Base-by-base conservation (phyloP, 2,113 vertebrate genomes). In the Addax nasomaculatus region DNA sequence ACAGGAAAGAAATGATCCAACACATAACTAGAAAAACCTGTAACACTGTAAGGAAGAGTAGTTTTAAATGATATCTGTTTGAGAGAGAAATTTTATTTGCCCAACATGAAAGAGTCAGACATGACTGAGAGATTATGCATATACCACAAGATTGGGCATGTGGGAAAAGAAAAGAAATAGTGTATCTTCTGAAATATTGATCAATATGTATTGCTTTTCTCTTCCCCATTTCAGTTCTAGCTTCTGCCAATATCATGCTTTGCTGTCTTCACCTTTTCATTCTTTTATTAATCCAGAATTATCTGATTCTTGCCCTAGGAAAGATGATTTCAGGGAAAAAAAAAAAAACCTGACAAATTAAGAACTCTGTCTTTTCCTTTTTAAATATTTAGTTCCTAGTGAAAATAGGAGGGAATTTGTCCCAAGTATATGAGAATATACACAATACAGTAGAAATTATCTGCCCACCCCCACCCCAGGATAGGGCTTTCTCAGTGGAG, bases 381-480 rank as follows among this genome's bases (percentile, higher is more conserved):
- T 45, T 27, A 70, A 70, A 55, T 92, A 55, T 58, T 89, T 76
- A 21, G 10, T 11, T 53, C 21, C n/a, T 64, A 14, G 47, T 45
- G 55, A 79, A 88, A 88, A 64, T 45, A 62, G 14, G 21, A 62
- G 62, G 47, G 7, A 9, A 53, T 64, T 64, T 88, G 47, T 80
- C 15, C 70, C 19, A 87, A 79, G 79, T 4, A 84, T 55, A 33
- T 27, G 9, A 80, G n/a, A 53, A 88, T 21, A 88, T 29, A 62
- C 4, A 1, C 33, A 43, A 80, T 45, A 30, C 36, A 73, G 21
- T 25, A 73, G 6, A 13, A 39, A 64, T n/a, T 53, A 62, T 79
- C 43, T 87, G 5, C 2, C 19, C 7, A 23, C 6, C 6, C 12
- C 3, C 11, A 23, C 16, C 8, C 45, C 2, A 23, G n/a, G 19